phyloP scores from a whole-genome alignment of 2,113 vertebrate species.

The Corydoras maculifer region DNA sequence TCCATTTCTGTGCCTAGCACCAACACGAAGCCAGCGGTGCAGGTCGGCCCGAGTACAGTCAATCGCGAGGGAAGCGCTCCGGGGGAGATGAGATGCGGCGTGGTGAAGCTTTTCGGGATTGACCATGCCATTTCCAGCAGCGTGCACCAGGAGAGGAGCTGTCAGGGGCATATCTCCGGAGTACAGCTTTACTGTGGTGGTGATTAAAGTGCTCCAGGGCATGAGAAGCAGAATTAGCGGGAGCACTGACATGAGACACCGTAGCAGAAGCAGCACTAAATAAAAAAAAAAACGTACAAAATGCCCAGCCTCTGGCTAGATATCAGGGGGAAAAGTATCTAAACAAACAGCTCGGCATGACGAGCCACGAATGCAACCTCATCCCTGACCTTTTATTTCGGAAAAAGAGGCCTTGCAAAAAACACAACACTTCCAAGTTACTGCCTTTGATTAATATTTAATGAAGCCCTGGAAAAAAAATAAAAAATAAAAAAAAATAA shows the following conservation, averaged over 20 bases:
- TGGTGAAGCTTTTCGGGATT: constrained; percentile 6
- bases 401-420: constrained; percentile 22
- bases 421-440: constrained; percentile 30
- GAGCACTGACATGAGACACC: constrained; percentile 40
- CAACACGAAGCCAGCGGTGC: constrained; percentile 7
- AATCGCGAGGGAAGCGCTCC: constrained; percentile 6
- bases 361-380: constrained; percentile 39
- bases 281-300: constrained; percentile 31
- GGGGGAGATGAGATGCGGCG: constrained; percentile 7
- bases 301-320: constrained; percentile 25
- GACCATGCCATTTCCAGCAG: constrained; percentile 9
- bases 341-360: constrained; percentile 25
- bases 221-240: constrained; percentile 37
- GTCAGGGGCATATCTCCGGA: constrained; percentile 21
- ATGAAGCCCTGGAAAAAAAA: constrained; percentile 33
- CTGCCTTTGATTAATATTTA: constrained; percentile 44
- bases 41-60: constrained; percentile 8
- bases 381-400: constrained; percentile 26
- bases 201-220: constrained; percentile 43
- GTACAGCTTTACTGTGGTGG: constrained; percentile 34
- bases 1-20: not conserved
- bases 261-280: constrained; percentile 24
- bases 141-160: constrained; percentile 6
- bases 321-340: constrained; percentile 27
- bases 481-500: constrained; percentile 33